These are phyloP conservation scores for Drosophila rubida DNA, from an alignment of 2,888 invertebrate genomes.

Conservation along the genomic window DNA sequence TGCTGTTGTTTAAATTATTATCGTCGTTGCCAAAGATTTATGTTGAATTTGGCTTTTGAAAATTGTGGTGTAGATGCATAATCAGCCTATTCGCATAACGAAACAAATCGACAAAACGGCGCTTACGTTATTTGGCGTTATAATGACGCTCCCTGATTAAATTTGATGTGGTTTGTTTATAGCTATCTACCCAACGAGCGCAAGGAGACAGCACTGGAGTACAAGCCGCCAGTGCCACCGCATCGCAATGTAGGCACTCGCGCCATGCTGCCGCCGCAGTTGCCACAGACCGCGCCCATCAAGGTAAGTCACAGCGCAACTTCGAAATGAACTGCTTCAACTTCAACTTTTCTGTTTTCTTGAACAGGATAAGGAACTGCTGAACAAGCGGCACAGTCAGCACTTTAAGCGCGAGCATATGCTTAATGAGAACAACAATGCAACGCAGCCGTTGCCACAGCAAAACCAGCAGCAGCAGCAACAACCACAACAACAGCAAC, in stretches of 20 bases:
- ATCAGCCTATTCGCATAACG: no score
- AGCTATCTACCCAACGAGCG: slow-evolving; percentile 82
- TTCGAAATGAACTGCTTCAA: neutral
- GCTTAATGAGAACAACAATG: slow-evolving; percentile 54
- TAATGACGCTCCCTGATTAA: no score
- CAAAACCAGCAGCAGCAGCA: slow-evolving; percentile 42
- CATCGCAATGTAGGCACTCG: slow-evolving; percentile 90
- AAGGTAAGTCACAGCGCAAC: slow-evolving; percentile 24
- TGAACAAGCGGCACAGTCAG: slow-evolving; percentile 64
- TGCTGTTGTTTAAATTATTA: no score
- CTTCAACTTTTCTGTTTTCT: no score
- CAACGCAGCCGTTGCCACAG: slow-evolving; percentile 16
- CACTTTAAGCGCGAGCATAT: slow-evolving; percentile 69
- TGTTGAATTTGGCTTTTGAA: no score
- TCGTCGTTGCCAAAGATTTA: no score
- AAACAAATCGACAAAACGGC: no score
- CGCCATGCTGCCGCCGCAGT: slow-evolving; percentile 68
- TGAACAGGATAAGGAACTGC: slow-evolving; percentile 52
- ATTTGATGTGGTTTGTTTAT: slow-evolving; percentile 83
- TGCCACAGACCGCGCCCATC: slow-evolving; percentile 27
- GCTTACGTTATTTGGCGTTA: neutral
- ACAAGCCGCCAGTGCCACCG: slow-evolving; percentile 95
- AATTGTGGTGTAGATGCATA: no score
- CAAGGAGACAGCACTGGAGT: slow-evolving; percentile 88
- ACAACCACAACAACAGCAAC: slow-evolving; percentile 36